Evolutionary conservation across 2,888 invertebrate species (phyloP), one percentile per base, ranked within the genome.

Genomic region (Melanchra persicariae): DNA sequence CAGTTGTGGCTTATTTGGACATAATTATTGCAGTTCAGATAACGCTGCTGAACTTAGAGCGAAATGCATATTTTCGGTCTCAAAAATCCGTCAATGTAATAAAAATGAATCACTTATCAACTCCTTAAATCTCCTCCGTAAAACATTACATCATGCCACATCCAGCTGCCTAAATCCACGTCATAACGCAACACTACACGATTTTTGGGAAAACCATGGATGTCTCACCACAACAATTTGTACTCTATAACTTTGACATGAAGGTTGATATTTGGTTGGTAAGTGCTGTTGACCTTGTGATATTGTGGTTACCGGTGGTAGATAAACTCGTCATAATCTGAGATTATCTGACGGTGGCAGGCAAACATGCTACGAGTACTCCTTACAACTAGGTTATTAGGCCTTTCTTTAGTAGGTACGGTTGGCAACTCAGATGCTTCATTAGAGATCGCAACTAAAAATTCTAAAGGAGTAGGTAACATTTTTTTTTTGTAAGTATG

Each of bases 261-360:
- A 79, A 69, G 77, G 63, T 72, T 63, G 54, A 49, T 60, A 58
- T 63, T 77, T 2, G 6, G 40, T 40, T 66, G 19, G 17, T 17
- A 19, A 34, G 17, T 52, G 26, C 9, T 19, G 7, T 61, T 75
- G 59, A 68, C 71, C 55, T 80, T 72, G 63, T 55, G 45, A 40
- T 55, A 51, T 55, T 43, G 67, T 54, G 59, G 67, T 62, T 65
- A 51, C 26, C 52, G 67, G 66, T 78, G 72, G 75, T 82, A 78
- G 79, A 85, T 81, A 87, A 87, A 84, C 84, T 70, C 82, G 83
- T 84, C 82, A 83, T 88, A 88, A 88, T 88, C 87, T 82, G 72
- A 79, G 87, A 77, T 89, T 83, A 88, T 87, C 88, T 86, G 62
- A 70, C 74, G 78, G 82, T 84, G 70, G 72, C 77, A 65, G 65